phyloP scores from a whole-genome alignment of 2,113 vertebrate genomes.

The Ictalurus furcatus region DNA sequence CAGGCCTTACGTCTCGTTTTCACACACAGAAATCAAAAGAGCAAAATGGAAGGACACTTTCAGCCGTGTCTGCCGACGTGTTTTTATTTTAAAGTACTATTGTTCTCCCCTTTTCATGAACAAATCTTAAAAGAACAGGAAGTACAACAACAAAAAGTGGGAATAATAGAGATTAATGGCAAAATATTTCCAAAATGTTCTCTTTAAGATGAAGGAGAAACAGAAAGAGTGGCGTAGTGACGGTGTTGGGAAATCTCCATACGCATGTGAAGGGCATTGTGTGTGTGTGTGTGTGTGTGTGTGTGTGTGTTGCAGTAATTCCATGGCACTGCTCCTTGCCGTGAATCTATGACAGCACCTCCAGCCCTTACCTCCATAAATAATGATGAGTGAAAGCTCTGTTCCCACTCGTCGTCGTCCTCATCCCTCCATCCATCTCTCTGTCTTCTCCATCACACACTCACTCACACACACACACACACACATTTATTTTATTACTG shows the following conservation, averaged over 20 bases:
- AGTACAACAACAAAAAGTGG: background rate
- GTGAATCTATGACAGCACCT: background rate
- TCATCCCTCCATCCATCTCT: background rate
- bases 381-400: conserved; percentile 5
- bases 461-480: background rate
- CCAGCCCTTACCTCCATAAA: background rate
- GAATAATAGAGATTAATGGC: background rate
- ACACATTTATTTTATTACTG: background rate
- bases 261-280: background rate
- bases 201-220: background rate
- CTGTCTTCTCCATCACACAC: background rate
- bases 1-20: too few species aligned
- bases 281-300: conserved; percentile 3
- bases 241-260: background rate
- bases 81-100: too few species aligned
- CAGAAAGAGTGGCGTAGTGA: background rate
- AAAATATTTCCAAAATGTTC: background rate
- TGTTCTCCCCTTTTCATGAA: background rate
- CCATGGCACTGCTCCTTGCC: background rate
- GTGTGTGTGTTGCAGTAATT: background rate
- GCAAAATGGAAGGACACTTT: too few species aligned
- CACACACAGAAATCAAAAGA: too few species aligned
- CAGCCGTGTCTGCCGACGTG: too few species aligned
- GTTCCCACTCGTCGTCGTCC: background rate
- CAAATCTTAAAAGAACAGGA: background rate